Base-by-base conservation (phyloP, 1,140 invertebrate genomes). In the Bombus haemorrhoidalis region DNA sequence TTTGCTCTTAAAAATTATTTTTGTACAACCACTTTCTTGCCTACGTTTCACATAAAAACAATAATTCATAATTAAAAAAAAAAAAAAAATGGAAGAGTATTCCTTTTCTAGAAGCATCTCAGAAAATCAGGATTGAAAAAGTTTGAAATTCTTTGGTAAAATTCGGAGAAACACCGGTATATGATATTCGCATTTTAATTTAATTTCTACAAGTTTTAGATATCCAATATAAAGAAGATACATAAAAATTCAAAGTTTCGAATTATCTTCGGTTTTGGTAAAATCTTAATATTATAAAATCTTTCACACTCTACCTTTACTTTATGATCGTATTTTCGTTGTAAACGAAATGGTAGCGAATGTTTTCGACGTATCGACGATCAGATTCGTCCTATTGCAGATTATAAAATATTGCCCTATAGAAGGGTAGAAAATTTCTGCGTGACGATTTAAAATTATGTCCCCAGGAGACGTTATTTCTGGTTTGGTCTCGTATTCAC, bases 361-460 rank as follows among this genome's bases (percentile, higher is more conserved):
- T 78, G 3, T 32, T 43, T 66, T 13, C 25, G 59, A 78, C 76
- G 15, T 43, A 43, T 73, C 15, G 68, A 59, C 43, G 47, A 37
- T 53, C 47, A 34, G 53, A 41, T 81, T 12, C n/a, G 0, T 15
- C 3, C 13, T 18, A 28, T 2, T 18, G 53, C 37, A 72, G 37
- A 81, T 81, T 81, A 43, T 62, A 32, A 81, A 81, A 73, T 43
- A 81, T 41, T n/a, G 37, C 10, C 37, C 18, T 43, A 15, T 28
- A 18, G 53, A 59, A 34, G 22, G 12, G 53, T 22, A 32, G 39
- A 72, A 43, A 41, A 81, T 73, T 41, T 57, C 47, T 72, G 41
- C 66, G 10, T 59, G 79, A 62, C 79, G 34, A 37, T n/a, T 81
- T 47, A 72, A 62, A 81, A 81, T 73, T 81, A 81, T 43, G 69